Evolutionary conservation across 1,140 invertebrate genomes (phyloP).

Genomic region (Lucilia cuprina): DNA sequence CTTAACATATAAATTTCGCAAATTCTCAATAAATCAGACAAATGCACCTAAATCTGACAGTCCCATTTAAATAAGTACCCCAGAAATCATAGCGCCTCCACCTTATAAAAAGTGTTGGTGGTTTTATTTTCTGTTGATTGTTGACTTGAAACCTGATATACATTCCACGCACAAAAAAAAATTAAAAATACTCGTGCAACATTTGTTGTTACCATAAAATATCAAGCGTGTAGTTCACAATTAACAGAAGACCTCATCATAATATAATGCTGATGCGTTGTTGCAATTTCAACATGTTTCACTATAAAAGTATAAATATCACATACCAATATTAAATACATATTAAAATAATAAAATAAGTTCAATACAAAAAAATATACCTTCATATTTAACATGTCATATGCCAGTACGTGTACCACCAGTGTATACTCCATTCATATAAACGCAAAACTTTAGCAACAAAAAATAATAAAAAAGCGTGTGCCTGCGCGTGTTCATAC

Average conservation of each 20-base stretch:
- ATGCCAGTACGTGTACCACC: not conserved
- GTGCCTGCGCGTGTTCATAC: slow-evolving; percentile 23
- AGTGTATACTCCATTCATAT: not conserved
- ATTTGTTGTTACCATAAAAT: slow-evolving; percentile 1
- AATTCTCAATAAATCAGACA: no score
- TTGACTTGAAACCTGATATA: slow-evolving; percentile 31
- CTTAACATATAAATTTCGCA: no score
- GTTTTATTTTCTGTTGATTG: slow-evolving; percentile 15
- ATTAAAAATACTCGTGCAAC: not conserved
- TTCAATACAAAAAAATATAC: slow-evolving; percentile 38
- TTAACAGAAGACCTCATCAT: slow-evolving; percentile 4
- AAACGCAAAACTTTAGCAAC: not conserved
- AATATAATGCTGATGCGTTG: not conserved
- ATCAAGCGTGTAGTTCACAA: slow-evolving; percentile 4
- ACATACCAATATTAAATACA: not conserved
- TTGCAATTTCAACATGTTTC: slow-evolving; percentile 41
- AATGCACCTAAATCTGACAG: no score
- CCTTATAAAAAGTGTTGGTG: slow-evolving; percentile 14
- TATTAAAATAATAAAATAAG: slow-evolving; percentile 45
- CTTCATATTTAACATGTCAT: slow-evolving; percentile 24
- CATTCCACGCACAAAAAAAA: not conserved
- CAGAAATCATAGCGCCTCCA: not conserved
- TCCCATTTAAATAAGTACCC: no score
- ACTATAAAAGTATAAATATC: not conserved
- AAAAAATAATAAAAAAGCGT: not conserved